These are phyloP conservation scores for Zygogramma bicolorata DNA, from an alignment of 2,888 invertebrate species.

Conservation along the genomic window DNA sequence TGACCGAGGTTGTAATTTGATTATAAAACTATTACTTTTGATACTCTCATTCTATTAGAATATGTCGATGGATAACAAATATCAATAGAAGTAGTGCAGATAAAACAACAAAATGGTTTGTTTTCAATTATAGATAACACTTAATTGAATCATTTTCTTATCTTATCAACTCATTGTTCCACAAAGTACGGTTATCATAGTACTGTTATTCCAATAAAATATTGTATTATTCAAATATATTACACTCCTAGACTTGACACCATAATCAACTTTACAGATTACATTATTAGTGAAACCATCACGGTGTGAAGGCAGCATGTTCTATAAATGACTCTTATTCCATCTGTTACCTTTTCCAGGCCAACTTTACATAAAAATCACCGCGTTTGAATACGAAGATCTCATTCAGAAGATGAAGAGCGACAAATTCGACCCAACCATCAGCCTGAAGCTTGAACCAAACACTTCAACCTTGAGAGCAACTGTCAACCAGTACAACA, in stretches of 20 bases:
- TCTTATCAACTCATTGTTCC: background rate
- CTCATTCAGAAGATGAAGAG: conserved; percentile 75
- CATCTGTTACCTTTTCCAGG: conserved; percentile 66
- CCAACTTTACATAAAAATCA: conserved; percentile 82
- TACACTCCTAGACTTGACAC: background rate
- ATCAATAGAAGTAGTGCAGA: no score
- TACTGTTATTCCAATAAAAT: no score
- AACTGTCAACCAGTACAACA: conserved; percentile 73
- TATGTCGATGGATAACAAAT: no score
- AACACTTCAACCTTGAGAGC: conserved; percentile 75
- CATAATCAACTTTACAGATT: conserved; percentile 3
- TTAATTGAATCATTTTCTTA: background rate
- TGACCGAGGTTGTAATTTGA: no score
- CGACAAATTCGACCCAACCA: conserved; percentile 78
- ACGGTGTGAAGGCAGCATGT: background rate
- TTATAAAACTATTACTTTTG: no score
- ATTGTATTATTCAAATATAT: no score
- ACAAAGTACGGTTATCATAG: no score
- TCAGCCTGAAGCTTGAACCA: conserved; percentile 81
- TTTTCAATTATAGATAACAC: background rate
- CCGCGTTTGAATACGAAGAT: conserved; percentile 76
- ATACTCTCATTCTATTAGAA: no score
- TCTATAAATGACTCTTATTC: background rate
- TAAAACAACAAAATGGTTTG: no score
- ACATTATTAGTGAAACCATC: background rate